A percentile compares a stretch with the other conserved stretches of the same genome.
Evolutionary conservation across 2,888 invertebrate species (phyloP).

Genomic region (Branchipolynoe longqiensis): DNA sequence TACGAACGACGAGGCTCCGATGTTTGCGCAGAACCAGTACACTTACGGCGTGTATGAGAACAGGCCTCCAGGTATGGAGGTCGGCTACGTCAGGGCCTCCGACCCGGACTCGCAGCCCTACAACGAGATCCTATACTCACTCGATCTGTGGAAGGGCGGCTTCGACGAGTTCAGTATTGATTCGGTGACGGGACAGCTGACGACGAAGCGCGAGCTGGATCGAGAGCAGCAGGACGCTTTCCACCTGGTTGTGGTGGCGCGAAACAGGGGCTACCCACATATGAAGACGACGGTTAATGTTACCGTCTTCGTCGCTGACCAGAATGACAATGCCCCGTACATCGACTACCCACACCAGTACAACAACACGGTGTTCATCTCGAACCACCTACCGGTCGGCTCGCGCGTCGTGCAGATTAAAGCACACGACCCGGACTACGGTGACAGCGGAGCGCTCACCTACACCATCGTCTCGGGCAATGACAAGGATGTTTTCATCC

Average conservation of each 20-base stretch:
- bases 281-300: conserved; percentile 66
- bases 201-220: conserved; percentile 90
- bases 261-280: conserved; percentile 85
- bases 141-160: conserved; percentile 50
- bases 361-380: conserved; percentile 70
- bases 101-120: conserved; percentile 87
- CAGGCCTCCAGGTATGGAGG: conserved; percentile 87
- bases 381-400: conserved; percentile 45
- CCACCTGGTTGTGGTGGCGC: conserved; percentile 89
- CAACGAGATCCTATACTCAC: conserved; percentile 63
- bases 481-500: conserved; percentile 45
- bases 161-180: conserved; percentile 88
- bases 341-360: conserved; percentile 71
- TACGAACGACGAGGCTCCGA: conserved; percentile 96
- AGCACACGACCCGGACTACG: conserved; percentile 51
- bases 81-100: conserved; percentile 88
- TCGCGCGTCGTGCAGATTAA: conserved; percentile 34
- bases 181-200: conserved; percentile 90
- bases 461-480: conserved; percentile 55
- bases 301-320: conserved; percentile 71
- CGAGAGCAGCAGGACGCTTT: conserved; percentile 89
- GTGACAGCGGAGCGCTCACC: conserved; percentile 49
- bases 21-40: conserved; percentile 92
- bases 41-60: conserved; percentile 91
- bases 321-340: conserved; percentile 74